Conservation (phyloP, 2,113 vertebrate species). For the Telmatochromis brachygnathus region DNA sequence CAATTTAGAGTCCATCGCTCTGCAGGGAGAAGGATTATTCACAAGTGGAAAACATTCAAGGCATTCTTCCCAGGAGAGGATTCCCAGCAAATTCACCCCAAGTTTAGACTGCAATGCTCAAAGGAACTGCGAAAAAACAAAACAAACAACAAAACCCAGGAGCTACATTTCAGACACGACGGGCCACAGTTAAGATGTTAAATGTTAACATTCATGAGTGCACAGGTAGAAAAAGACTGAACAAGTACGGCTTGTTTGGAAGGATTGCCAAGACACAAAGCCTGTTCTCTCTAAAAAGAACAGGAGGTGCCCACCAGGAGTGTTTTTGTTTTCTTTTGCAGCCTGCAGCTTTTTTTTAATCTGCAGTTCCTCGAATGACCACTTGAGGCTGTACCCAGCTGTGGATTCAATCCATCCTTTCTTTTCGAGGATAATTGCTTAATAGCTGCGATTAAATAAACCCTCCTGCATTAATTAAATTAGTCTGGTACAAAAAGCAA, state of each 20-base stretch:
- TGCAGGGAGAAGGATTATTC: neutral
- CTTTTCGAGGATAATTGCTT: rapidly evolving
- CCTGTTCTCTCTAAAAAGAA: neutral
- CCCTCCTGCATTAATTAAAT: neutral
- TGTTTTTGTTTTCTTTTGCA: neutral
- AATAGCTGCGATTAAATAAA: neutral
- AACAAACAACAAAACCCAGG: neutral
- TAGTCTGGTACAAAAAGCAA: neutral
- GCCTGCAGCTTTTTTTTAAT: neutral
- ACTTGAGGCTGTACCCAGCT: neutral
- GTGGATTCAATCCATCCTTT: neutral
- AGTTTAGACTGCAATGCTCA: neutral
- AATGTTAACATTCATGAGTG: neutral
- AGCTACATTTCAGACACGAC: neutral
- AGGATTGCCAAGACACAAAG: neutral
- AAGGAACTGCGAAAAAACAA: neutral
- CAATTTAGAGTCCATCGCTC: neutral
- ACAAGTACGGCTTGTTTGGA: neutral
- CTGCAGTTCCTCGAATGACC: neutral
- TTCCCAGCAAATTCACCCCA: neutral
- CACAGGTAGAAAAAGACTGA: neutral
- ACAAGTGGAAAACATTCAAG: neutral
- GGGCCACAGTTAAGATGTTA: neutral
- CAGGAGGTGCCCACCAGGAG: neutral
- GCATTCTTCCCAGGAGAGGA: neutral